Base-by-base conservation (phyloP, 2,113 vertebrate species). In the Erythrocebus patas region DNA sequence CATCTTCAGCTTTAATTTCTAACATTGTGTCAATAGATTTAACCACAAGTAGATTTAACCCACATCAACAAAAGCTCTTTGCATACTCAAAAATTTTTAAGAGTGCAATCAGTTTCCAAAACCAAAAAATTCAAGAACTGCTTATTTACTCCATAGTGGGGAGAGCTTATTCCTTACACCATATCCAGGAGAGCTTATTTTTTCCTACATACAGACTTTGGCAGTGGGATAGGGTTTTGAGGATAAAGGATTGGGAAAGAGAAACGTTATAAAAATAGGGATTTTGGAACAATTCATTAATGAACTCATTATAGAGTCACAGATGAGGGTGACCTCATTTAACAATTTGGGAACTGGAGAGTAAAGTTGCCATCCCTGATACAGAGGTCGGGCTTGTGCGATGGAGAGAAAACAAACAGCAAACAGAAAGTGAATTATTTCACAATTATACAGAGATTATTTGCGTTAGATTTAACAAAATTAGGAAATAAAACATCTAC, bases 161-260 rank as follows among this genome's bases (percentile, higher is more conserved):
- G 4, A 8, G 3, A 30, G 1, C 1, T 25, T 38, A 52, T 30
- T 18, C 57, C 40, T 93, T 66, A 38, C 70, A 4, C 43, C 6
- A 17, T 17, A 23, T 20, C 6, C 20, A 4, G 4, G 6, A 6
- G 1, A 23, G 1, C 1, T 25, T 38, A 52, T 43, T 13, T 64
- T 93, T 70, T 55, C 25, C 18, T 59, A 2, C 27, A 35, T 30
- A 52, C 17, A 9, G 1, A 55, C 45, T 25, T 66, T n/a, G 27
- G 4, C 17, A 8, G 43, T 50, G 40, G n/a, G 5, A 9, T 23
- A 3, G 43, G 72, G 23, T 30, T 22, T 61, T 48, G 48, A n/a
- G 5, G 23, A 8, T 55, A 18, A 55, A 45, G 35, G 40, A 14
- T 17, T 78, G 16, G 23, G 10, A 57, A 86, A 75, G 13, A 35